phyloP scores from a whole-genome alignment of 2,113 vertebrate genomes.

The Circaetus cinerascens region DNA sequence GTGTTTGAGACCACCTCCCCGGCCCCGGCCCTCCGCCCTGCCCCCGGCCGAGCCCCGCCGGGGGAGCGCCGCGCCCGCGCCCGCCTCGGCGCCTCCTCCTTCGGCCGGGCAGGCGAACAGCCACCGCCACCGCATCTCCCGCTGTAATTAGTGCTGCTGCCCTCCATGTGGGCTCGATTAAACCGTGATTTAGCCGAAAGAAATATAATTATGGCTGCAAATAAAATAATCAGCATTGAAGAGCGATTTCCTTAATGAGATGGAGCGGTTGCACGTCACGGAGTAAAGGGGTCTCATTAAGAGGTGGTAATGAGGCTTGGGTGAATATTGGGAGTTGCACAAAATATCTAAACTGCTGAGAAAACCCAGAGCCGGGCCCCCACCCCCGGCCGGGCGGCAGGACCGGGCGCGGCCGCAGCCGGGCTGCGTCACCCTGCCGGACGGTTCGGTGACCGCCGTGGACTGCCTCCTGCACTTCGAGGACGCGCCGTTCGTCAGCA shows the following conservation, averaged over 20 bases:
- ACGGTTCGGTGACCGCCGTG: too few relatives aligned
- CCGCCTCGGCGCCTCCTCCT: conserved; percentile 35
- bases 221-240: conserved; percentile 99
- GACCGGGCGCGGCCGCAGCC: too few relatives aligned
- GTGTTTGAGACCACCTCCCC: conserved; percentile 79
- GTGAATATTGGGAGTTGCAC: conserved; percentile 78
- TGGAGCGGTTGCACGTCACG: conserved; percentile 95
- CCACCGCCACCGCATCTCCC: conserved; percentile 85
- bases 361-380: not conserved
- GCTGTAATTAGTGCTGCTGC: conserved; percentile 93
- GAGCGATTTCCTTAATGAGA: conserved; percentile 99
- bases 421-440: too few relatives aligned
- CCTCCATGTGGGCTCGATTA: conserved; percentile 97
- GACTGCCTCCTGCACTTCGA: too few relatives aligned
- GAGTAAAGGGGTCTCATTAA: conserved; percentile 97
- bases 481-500: too few relatives aligned
- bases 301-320: conserved; percentile 92
- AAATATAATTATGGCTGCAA: conserved; percentile 99
- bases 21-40: conserved; percentile 46
- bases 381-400: too few relatives aligned
- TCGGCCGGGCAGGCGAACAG: conserved; percentile 65
- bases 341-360: conserved; percentile 59
- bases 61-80: conserved; percentile 7
- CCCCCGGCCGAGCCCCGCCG: conserved; percentile 31
- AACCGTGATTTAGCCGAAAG: conserved; percentile 98